Base-by-base conservation (phyloP, 2,888 invertebrate genomes). In the Linyphia triangularis region DNA sequence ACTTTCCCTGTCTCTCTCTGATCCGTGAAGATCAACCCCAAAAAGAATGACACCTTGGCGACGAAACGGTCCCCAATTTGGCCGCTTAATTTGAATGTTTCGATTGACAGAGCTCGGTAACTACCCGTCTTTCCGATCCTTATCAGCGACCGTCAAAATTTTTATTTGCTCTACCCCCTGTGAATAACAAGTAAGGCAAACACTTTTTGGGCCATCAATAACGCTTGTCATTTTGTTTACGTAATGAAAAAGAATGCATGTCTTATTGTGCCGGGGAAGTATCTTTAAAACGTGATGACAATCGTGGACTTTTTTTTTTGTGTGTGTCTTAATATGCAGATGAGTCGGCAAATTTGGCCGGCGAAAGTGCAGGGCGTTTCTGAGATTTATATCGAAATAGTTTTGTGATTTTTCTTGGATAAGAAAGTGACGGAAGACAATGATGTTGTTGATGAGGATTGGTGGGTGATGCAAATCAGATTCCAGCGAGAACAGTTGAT, bases 31-130 rank as follows among this genome's bases (percentile, higher is more conserved):
- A 72, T 43, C 13, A 19, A 33, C 28, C 37, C 5, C 13, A 51
- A 5, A 51, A 51, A n/a, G 59, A 72, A 28, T 43, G 70, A 63
- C 82, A 72, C 63, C 72, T 40, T 22, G 33, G 26, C 24, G 72
- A 69, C 63, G 81, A 69, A 81, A 81, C 69, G 57, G 67, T 33
- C 3, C 61, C 7, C 40, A 37, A 61, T 40, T 72, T 63, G 30
- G 59, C n/a, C n/a, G 61, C 65, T 69, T 85, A 69, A 85, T 85
- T 85, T 85, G 84, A 85, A 77, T 69, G 84, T 77, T 72, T 61
- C 84, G 67, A 85, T 10, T 69, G 84, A 85, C 67, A 43, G 83
- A 40, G 37, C 65, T 51, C 33, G 16, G n/a, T 83, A 84, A 77
- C 59, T 65, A 85, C 84, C 19, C 6, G 61, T 16, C 43, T 30